Base-by-base conservation (phyloP, 1,140 invertebrate genomes). In the Nasonia giraulti region DNA sequence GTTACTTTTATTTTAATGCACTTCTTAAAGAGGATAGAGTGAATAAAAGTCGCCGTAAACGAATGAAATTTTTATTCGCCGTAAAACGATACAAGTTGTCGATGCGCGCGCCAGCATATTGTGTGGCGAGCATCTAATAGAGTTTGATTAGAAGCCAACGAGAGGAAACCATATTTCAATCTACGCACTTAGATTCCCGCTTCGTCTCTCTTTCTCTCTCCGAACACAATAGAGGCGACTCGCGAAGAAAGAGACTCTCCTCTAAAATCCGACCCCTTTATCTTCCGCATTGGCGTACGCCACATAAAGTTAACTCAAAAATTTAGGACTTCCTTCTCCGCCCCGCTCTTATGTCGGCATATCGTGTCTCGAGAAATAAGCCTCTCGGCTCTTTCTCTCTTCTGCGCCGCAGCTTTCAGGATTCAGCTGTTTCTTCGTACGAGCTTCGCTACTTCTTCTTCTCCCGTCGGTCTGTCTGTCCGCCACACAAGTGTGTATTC, bases 121-220 rank as follows among this genome's bases (percentile, higher is more conserved):
- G 12, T 50, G 14, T 17, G 14, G 27, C 27, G 3, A 62, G 20
- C 55, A 20, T n/a, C 55, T n/a, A 62, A 62, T 62, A 62, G 55
- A 62, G 55, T 17, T 20, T 17, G 55, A 62, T 62, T 62, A 62
- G 55, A 20, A 17, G 55, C 55, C 55, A 62, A n/a, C 20, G 55
- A 83, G 55, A 83, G 81, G 74, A 83, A 83, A 83, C 37, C 55
- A 76, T 83, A 83, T 76, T 83, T 83, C 76, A 68, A 76, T 33
- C 33, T 17, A 44, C 47, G 71, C 27, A 74, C 20, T 74, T 17
- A n/a, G 37, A 55, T 27, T 33, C 20, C 14, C 44, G 37, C 10
- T n/a, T 62, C 55, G 55, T 62, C 20, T 62, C 40, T 44, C 8
- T 37, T 6, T 6, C 33, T 37, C 33, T 37, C 40, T 10, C 55